These are phyloP conservation scores for Phyllostomus hastatus DNA, from an alignment of 2,113 vertebrate species.

Conservation along the genomic window DNA sequence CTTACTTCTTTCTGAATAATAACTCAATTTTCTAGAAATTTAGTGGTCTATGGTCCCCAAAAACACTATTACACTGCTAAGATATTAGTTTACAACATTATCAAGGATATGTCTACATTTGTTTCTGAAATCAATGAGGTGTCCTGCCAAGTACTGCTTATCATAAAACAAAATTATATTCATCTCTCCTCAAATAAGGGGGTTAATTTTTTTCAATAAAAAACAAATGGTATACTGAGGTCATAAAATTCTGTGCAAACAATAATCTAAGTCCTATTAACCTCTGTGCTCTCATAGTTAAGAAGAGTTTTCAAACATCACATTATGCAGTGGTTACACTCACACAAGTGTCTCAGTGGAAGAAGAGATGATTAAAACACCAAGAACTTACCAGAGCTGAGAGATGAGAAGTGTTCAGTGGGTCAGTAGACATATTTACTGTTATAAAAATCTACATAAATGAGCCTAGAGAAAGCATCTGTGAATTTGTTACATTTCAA, in stretches of 20 bases:
- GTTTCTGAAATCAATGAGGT: constrained; percentile 37
- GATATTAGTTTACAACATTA: background rate
- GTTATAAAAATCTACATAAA: constrained; percentile 73
- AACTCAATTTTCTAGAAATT: constrained; percentile 31
- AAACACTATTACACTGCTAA: constrained; percentile 39
- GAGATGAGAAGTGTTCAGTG: constrained; percentile 67
- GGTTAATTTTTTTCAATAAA: constrained; percentile 36
- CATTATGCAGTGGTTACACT: constrained; percentile 44
- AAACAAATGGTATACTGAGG: background rate
- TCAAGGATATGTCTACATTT: background rate
- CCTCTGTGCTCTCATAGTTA: background rate
- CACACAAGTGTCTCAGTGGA: constrained; percentile 34
- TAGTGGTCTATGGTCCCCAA: background rate
- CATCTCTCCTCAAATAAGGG: constrained; percentile 18
- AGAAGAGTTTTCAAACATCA: constrained; percentile 44
- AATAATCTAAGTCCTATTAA: constrained; percentile 19
- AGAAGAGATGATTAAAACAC: constrained; percentile 54
- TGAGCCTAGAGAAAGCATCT: constrained; percentile 74
- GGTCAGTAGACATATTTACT: constrained; percentile 75
- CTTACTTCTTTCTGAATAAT: background rate
- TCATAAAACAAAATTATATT: constrained; percentile 41
- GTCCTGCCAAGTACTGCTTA: constrained; percentile 13
- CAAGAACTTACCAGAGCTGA: constrained; percentile 35
- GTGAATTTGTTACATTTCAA: constrained; percentile 78
- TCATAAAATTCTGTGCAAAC: constrained; percentile 48